A percentile compares a stretch with the other conserved stretches of the same genome.
Evolutionary conservation across 1,140 invertebrate species (phyloP).

Genomic region (Papilio machaon): DNA sequence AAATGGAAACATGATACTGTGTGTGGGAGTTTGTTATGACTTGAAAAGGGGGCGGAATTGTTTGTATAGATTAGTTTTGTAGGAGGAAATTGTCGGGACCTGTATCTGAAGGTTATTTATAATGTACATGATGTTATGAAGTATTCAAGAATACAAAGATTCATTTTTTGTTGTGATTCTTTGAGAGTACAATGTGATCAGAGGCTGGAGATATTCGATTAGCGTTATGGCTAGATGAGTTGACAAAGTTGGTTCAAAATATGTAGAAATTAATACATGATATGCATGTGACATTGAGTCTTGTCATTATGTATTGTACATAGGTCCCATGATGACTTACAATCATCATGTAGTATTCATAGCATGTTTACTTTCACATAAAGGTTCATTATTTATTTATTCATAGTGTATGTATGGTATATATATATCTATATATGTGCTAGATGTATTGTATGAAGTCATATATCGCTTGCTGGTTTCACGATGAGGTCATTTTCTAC

Average conservation of each 20-base stretch:
- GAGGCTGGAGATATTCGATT: no score
- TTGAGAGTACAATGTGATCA: no score
- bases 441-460: neutral
- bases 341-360: neutral
- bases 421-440: neutral
- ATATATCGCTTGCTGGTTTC: neutral
- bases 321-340: neutral
- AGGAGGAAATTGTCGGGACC: no score
- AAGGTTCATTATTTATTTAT: neutral
- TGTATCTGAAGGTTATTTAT: no score
- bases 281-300: no score
- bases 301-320: neutral
- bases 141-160: no score
- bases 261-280: no score
- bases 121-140: no score
- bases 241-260: no score
- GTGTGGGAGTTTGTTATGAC: neutral
- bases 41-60: neutral
- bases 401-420: conserved; percentile 1
- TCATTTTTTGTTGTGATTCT: no score
- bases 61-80: neutral
- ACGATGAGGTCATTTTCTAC: neutral
- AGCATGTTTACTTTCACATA: conserved; percentile 11
- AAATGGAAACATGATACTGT: no score
- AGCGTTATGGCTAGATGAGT: no score